Percentiles rank a stretch among this genome's conserved stretches.
These are phyloP conservation scores for Actenoides hombroni DNA, from an alignment of 2,113 vertebrate genomes.

Conservation along the genomic window DNA sequence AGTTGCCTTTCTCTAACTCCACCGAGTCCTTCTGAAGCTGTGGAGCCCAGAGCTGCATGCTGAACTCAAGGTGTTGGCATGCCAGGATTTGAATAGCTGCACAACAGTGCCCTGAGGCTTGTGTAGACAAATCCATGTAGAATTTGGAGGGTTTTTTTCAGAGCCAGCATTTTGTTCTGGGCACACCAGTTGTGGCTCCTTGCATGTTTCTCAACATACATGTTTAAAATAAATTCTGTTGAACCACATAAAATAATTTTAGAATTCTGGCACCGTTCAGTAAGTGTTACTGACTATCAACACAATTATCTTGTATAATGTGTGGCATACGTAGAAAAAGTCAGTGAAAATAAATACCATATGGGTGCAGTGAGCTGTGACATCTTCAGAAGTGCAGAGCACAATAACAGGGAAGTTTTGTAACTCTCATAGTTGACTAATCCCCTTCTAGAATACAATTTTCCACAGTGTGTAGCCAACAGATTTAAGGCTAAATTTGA, in stretches of 20 bases:
- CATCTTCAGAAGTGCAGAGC: slow-evolving; percentile 12
- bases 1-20: background rate
- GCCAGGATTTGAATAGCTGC: background rate
- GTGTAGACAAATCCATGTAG: background rate
- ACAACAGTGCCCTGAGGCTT: background rate
- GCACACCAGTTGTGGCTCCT: background rate
- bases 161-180: background rate
- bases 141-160: background rate
- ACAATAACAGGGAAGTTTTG: slow-evolving; percentile 12
- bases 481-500: background rate
- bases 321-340: slow-evolving; percentile 4
- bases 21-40: background rate
- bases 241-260: slow-evolving; percentile 6
- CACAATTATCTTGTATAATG: background rate
- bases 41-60: background rate
- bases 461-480: slow-evolving; percentile 2
- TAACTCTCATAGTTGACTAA: background rate
- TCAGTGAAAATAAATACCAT: slow-evolving; percentile 27
- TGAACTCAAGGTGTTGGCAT: background rate
- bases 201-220: background rate
- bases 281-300: background rate
- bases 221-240: slow-evolving; percentile 15
- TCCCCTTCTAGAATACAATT: background rate
- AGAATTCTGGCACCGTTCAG: background rate
- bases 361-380: slow-evolving; percentile 26